Conservation (phyloP, 2,797 vertebrate genomes). For the Channa striata region DNA sequence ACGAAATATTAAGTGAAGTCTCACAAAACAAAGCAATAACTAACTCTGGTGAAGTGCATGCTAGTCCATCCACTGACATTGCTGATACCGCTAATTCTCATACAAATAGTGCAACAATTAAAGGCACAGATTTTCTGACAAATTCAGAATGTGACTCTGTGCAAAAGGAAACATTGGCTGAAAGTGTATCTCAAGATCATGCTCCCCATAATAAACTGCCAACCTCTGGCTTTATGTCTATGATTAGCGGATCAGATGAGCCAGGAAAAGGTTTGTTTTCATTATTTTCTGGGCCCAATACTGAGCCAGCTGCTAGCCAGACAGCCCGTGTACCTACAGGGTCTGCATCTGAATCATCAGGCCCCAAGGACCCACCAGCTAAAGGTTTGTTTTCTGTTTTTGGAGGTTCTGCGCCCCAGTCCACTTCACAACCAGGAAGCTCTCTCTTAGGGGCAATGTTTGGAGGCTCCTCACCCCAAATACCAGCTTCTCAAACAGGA, state of each 20-base stretch:
- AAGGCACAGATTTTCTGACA: slow-evolving; percentile 30
- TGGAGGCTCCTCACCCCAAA: slow-evolving; percentile 72
- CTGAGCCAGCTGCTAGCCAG: slow-evolving; percentile 52
- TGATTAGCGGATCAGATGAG: slow-evolving; percentile 58
- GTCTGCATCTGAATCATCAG: slow-evolving; percentile 49
- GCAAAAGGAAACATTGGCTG: slow-evolving; percentile 44
- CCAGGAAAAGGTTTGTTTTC: slow-evolving; percentile 76
- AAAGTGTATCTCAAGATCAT: slow-evolving; percentile 33
- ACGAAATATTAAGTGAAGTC: slow-evolving; percentile 45
- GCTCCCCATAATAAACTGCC: slow-evolving; percentile 43
- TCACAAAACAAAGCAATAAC: slow-evolving; percentile 8
- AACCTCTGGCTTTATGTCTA: slow-evolving; percentile 45
- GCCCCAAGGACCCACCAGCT: slow-evolving; percentile 63
- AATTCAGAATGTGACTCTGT: slow-evolving; percentile 29
- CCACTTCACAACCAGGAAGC: slow-evolving; percentile 65
- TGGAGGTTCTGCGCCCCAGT: slow-evolving; percentile 70
- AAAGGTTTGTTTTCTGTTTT: slow-evolving; percentile 77
- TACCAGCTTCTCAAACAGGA: slow-evolving; percentile 74
- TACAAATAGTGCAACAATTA: slow-evolving; percentile 18
- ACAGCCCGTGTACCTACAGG: slow-evolving; percentile 26
- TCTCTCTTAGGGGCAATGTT: slow-evolving; percentile 82
- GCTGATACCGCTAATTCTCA: not conserved
- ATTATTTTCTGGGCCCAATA: slow-evolving; percentile 72
- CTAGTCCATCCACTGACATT: slow-evolving; percentile 23
- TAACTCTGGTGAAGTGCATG: slow-evolving; percentile 28